phyloP scores from a whole-genome alignment of 2,113 vertebrate species.

The Brachionichthys hirsutus region DNA sequence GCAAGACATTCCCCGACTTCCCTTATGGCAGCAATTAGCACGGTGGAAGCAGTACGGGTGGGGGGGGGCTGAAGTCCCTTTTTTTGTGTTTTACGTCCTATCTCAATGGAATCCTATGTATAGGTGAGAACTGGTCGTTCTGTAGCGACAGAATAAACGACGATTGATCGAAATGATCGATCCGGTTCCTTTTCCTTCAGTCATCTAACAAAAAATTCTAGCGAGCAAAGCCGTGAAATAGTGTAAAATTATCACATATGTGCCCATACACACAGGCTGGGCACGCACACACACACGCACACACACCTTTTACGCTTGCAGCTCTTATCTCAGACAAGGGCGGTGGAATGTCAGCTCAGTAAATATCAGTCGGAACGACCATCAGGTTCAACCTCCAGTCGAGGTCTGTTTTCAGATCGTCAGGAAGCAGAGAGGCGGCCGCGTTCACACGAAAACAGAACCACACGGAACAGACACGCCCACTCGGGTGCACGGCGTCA shows the following conservation, averaged over 20 bases:
- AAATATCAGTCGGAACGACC: conserved; percentile 57
- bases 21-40: conserved; percentile 77
- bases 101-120: no score
- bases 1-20: conserved; percentile 76
- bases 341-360: conserved; percentile 60
- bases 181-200: no score
- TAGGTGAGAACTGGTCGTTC: no score
- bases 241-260: not conserved
- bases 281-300: conserved; percentile 11
- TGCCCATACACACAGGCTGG: not conserved
- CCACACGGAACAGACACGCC: conserved; percentile 10
- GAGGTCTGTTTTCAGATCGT: conserved; percentile 54
- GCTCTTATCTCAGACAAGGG: conserved; percentile 45
- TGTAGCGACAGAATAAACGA: no score
- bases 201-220: no score
- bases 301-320: conserved; percentile 9
- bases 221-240: not conserved
- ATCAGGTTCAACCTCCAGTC: conserved; percentile 35
- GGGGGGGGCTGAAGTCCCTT: conserved; percentile 1
- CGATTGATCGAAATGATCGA: no score
- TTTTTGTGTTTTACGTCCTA: no score
- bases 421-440: conserved; percentile 13
- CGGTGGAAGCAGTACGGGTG: conserved; percentile 34
- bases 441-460: conserved; percentile 36
- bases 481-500: not conserved